Evolutionary conservation across 2,797 vertebrate species (phyloP), one percentile per base, ranked within the genome.

Genomic region (Yasuhikotakia modesta): DNA sequence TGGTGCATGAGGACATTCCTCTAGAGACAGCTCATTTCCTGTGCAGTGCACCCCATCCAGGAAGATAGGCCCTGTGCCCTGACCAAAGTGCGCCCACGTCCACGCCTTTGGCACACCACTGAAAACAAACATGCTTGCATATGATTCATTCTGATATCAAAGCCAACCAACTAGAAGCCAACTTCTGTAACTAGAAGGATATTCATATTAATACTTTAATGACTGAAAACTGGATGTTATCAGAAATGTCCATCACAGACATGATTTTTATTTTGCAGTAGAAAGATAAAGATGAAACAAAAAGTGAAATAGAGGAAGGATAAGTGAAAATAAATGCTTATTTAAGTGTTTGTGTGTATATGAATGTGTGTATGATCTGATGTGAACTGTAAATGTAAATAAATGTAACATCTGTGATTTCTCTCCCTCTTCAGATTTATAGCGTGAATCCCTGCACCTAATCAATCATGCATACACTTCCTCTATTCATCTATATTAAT

Each of bases 21-120:
- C 95, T 73, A 98, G 90, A n/a, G 91, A 93, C 10, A 92, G 88
- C 79, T 98, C 96, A 5, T 95, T 95, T 58, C 96, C 96, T 46
- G 90, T 86, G 72, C 96, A 98, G 52, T 93, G 88, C 27, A 97
- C 90, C 22, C 94, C 91, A 27, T 95, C 93, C 86, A 97, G 83
- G 48, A 93, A 82, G 63, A 97, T 93, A 74, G 94, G 91, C 46
- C 95, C 96, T 14, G 78, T 77, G 43, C 95, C 94, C 60, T 88
- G 89, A 14, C 90, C 92, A 11, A 94, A 96, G 79, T 92, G 91
- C 0, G 94, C 94, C 90, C 84, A 90, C 0, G 89, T 87, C 76
- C 91, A 91, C 0, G 96, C 95, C 63, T 93, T 94, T 0, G 95
- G 89, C 0, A 90, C 92, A 4, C 91, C 91, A 24, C 95, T 96